phyloP scores from a whole-genome alignment of 2,113 vertebrate genomes.

The Etia nguti region DNA sequence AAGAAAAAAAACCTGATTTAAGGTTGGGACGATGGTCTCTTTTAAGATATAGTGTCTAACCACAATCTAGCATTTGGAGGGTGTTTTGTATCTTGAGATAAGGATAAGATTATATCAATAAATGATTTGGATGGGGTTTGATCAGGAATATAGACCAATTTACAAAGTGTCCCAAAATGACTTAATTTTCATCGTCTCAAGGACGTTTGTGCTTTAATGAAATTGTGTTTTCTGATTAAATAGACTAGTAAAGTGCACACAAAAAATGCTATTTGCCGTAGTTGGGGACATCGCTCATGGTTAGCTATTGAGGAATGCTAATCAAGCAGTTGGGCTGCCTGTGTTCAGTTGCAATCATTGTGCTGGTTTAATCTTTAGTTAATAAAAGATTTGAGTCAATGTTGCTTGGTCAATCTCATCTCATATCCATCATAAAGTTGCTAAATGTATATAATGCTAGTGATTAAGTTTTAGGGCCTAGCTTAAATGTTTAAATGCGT shows the following conservation, averaged over 20 bases:
- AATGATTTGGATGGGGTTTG: constrained; percentile 37
- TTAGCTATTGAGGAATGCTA: not conserved
- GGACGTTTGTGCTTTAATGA: not conserved
- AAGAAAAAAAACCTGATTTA: constrained; percentile 38
- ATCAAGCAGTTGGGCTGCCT: not conserved
- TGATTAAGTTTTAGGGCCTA: not conserved
- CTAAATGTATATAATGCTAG: not conserved
- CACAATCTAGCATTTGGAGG: constrained; percentile 33
- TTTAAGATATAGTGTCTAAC: constrained; percentile 47
- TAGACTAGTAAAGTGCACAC: not conserved
- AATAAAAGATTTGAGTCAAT: not conserved
- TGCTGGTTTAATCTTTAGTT: not conserved
- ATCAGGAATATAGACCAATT: constrained; percentile 36
- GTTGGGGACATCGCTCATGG: not conserved
- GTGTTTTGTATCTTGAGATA: constrained; percentile 42
- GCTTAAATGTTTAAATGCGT: not conserved
- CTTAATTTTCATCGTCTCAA: constrained; percentile 17
- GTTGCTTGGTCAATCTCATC: not conserved
- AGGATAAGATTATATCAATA: constrained; percentile 47
- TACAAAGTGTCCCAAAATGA: not conserved
- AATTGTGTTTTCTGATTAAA: not conserved
- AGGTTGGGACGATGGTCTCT: constrained; percentile 41
- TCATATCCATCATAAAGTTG: not conserved
- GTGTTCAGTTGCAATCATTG: not conserved
- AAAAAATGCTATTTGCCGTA: not conserved